A percentile compares a stretch with the other conserved stretches of the same genome.
phyloP scores from a whole-genome alignment of 2,113 vertebrate genomes.

The Ancistrus triradiatus region DNA sequence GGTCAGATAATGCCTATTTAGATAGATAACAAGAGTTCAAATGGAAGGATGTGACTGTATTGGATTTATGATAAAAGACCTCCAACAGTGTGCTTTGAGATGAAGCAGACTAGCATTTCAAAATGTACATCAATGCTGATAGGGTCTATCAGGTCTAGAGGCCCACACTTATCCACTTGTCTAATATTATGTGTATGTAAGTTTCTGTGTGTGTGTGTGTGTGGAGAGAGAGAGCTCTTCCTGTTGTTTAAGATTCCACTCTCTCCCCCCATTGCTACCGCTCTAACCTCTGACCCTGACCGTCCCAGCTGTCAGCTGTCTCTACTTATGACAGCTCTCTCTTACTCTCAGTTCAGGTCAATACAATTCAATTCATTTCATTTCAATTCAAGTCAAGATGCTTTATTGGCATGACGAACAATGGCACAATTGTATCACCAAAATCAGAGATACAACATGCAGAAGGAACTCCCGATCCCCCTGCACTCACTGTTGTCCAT shows the following conservation, averaged over 20 bases:
- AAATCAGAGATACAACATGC: no score
- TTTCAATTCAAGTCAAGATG: not conserved
- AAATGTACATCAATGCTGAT: no score
- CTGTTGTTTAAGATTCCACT: slow-evolving; percentile 73
- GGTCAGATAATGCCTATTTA: no score
- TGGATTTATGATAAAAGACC: no score
- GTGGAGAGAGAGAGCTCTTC: slow-evolving; percentile 53
- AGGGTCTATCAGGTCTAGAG: no score
- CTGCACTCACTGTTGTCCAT: no score
- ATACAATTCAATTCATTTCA: slow-evolving; percentile 1
- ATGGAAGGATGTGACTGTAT: no score
- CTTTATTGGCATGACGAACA: not conserved
- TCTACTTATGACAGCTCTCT: slow-evolving; percentile 53
- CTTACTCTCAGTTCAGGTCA: slow-evolving; percentile 11
- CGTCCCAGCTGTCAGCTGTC: slow-evolving; percentile 75
- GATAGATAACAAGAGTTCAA: no score
- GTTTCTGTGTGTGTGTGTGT: slow-evolving; percentile 6
- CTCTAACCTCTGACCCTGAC: slow-evolving; percentile 62
- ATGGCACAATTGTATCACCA: not conserved
- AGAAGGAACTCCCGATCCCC: no score
- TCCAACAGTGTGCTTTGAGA: no score
- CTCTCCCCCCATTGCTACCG: slow-evolving; percentile 65
- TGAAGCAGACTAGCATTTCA: no score
- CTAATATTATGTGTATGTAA: not conserved
- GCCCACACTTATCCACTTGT: no score